Base-by-base conservation (phyloP, 2,113 vertebrate species). In the Pelmatolapia mariae region DNA sequence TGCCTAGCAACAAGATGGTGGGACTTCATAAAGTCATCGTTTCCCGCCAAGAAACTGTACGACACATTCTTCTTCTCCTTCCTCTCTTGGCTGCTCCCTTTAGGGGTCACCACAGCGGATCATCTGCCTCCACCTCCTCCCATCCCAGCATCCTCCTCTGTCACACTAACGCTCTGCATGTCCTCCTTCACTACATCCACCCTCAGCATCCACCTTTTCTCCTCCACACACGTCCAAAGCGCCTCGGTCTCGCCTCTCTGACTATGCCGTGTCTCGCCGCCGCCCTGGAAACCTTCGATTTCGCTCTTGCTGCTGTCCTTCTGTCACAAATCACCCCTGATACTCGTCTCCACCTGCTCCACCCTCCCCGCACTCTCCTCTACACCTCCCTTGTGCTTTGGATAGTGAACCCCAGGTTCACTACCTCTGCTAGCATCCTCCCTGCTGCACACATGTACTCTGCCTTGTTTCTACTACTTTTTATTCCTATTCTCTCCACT, bases 1-100 rank as follows among this genome's bases (percentile, higher is more conserved):
- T 84, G 84, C 90, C 73, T 80, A 19, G 87, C 78, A 86, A 91
- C 87, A 89, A 82, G 82, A 89, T 31, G 26, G 82, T 33, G 33
- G 79, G 81, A 84, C 79, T 57, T 73, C 73, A 86, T 68, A 76
- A 89, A 84, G 80, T 73, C 80, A 31, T 66, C 13, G n/a, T 45
- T 87, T 33, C 80, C 33, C 5, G 19, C 79, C 22, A 76, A 76
- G 52, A 80, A 78, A 52, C 36, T 81, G 29, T 84, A 15, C 26
- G 10, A 78, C 71, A 73, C 68, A 29, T 45, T 47, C 40, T 73
- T 47, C 40, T 0, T 40, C 33, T 40, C 63, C 63, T 68, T 73
- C 15, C 16, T 76, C 15, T 76, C 40, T 76, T 76, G 68, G 68
- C 68, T 76, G 68, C 40, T 76, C 3, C 40, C 68, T 76, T 76